A percentile compares a stretch with the other conserved stretches of the same genome.
phyloP scores from a whole-genome alignment of 2,113 vertebrate genomes.

The Psammodynastes pulverulentus region DNA sequence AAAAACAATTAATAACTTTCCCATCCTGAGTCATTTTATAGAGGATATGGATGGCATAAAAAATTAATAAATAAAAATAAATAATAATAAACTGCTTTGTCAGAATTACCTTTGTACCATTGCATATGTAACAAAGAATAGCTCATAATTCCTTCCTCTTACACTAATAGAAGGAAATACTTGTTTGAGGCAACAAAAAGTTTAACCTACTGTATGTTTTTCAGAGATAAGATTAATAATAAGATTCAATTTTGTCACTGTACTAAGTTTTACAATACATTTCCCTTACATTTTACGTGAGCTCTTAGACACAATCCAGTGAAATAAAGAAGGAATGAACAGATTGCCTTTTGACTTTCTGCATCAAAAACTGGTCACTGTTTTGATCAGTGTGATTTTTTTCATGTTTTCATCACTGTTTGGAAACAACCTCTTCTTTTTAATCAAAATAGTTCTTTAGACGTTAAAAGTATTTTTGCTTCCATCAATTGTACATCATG shows the following conservation, averaged over 20 bases:
- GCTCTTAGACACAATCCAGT: background rate
- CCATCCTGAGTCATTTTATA: background rate
- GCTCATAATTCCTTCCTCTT: background rate
- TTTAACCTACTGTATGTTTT: background rate
- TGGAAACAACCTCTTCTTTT: slow-evolving; percentile 42
- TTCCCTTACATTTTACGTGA: background rate
- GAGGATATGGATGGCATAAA: background rate
- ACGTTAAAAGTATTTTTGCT: slow-evolving; percentile 55
- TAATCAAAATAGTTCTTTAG: slow-evolving; percentile 27
- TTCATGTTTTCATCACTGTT: slow-evolving; percentile 40
- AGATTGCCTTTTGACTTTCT: slow-evolving; percentile 49
- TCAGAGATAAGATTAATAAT: background rate
- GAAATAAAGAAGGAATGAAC: slow-evolving; percentile 16
- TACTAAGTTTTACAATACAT: background rate
- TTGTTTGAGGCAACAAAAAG: background rate
- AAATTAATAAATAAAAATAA: background rate
- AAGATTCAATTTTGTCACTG: background rate
- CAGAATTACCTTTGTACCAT: background rate
- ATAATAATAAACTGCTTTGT: background rate
- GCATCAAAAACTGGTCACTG: background rate
- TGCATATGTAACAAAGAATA: background rate
- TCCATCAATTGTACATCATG: slow-evolving; percentile 47
- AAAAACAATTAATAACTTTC: background rate
- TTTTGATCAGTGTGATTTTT: slow-evolving; percentile 37
- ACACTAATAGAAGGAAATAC: background rate